Conservation (phyloP, 2,113 vertebrate genomes). For the Nettapus auritus region DNA sequence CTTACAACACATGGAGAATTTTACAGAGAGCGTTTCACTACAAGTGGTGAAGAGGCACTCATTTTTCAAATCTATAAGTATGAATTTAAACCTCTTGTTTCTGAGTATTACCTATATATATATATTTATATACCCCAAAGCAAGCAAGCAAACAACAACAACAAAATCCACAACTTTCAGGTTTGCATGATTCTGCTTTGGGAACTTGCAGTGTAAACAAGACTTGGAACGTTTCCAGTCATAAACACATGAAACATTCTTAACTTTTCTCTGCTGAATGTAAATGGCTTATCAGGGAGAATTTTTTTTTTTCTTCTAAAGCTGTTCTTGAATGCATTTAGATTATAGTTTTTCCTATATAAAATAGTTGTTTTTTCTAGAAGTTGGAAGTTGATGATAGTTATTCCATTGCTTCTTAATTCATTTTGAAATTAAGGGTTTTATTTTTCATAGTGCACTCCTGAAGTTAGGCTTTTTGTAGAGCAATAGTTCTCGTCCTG, state of each 20-base stretch:
- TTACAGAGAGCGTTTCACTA: constrained; percentile 95
- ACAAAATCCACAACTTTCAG: neutral
- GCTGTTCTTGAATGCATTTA: neutral
- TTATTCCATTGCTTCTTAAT: neutral
- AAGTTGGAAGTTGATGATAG: neutral
- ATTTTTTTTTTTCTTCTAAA: neutral
- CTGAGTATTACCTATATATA: neutral
- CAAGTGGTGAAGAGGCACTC: constrained; percentile 91
- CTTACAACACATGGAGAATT: constrained; percentile 93
- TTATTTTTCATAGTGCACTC: neutral
- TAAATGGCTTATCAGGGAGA: neutral
- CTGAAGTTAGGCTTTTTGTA: neutral
- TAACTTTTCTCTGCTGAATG: neutral
- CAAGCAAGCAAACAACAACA: neutral
- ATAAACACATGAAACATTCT: neutral
- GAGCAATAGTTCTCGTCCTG: neutral
- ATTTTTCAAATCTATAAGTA: constrained; percentile 94
- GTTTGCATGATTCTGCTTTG: neutral
- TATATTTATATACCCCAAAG: no score
- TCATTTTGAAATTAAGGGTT: neutral
- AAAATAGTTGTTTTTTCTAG: neutral
- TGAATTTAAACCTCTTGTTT: neutral
- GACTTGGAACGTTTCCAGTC: neutral
- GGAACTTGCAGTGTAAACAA: neutral
- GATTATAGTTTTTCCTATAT: neutral